Conservation (phyloP, 2,113 vertebrate species). For the Coptodon rendalli region DNA sequence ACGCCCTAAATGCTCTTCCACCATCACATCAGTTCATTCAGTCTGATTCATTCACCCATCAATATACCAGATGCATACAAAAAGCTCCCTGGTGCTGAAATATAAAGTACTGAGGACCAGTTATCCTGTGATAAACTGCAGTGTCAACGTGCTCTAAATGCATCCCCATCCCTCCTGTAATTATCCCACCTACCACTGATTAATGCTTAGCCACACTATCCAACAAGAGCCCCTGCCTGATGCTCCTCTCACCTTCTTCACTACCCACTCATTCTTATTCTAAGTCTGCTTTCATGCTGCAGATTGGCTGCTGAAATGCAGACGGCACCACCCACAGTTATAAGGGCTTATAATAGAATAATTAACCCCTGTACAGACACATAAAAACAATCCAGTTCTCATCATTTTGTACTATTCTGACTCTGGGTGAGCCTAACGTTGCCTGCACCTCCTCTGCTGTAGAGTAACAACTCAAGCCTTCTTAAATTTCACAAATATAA, state of each 20-base stretch:
- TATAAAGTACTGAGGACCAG: background rate
- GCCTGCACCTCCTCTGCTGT: background rate
- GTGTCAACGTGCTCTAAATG: constrained; percentile 43
- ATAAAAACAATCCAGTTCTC: background rate
- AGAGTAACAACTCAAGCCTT: background rate
- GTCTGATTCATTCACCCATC: background rate
- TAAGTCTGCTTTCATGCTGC: background rate
- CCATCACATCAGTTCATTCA: constrained; percentile 12
- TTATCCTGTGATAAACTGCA: constrained; percentile 20
- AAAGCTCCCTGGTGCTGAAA: constrained; percentile 21
- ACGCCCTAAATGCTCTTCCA: background rate
- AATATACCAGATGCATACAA: constrained; percentile 9
- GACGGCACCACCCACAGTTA: background rate
- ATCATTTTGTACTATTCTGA: background rate
- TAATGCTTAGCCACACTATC: constrained; percentile 21
- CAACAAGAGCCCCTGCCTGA: background rate
- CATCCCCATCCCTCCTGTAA: constrained; percentile 18
- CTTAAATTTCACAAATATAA: background rate
- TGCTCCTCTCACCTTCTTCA: background rate
- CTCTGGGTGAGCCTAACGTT: background rate
- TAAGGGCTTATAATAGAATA: background rate
- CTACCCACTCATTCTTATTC: constrained; percentile 11
- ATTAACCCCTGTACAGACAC: background rate
- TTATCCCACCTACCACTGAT: constrained; percentile 36
- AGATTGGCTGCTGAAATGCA: background rate